Conservation (phyloP, 2,888 invertebrate species). For the Drosophila ezoana region DNA sequence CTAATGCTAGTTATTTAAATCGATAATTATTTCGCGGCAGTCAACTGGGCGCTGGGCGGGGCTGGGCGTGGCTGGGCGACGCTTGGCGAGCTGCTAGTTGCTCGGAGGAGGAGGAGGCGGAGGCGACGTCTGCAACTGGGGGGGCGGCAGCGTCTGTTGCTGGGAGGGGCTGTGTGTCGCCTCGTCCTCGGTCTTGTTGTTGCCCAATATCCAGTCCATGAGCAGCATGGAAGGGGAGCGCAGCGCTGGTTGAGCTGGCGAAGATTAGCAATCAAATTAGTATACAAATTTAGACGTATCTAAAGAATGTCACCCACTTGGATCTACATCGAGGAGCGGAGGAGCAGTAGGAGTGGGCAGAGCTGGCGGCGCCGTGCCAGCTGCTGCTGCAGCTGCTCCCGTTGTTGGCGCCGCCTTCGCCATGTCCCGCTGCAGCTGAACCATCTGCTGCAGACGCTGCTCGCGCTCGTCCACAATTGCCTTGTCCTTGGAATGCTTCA, state of each 20-base stretch:
- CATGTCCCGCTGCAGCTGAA: slow-evolving; percentile 90
- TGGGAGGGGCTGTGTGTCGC: slow-evolving; percentile 5
- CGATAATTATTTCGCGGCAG: slow-evolving; percentile 28
- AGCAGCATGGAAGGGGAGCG: slow-evolving; percentile 92
- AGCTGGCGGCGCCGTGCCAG: not conserved
- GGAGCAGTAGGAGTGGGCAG: slow-evolving; percentile 25
- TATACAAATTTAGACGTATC: not conserved
- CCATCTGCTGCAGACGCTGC: slow-evolving; percentile 90
- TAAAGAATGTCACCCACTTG: slow-evolving; percentile 85
- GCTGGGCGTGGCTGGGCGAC: too few species aligned
- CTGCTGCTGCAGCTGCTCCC: slow-evolving; percentile 8
- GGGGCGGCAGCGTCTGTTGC: not conserved
- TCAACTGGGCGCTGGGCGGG: slow-evolving; percentile 21
- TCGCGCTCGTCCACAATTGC: slow-evolving; percentile 91
- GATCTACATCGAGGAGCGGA: slow-evolving; percentile 89
- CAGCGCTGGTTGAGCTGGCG: slow-evolving; percentile 90
- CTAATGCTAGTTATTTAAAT: slow-evolving; percentile 44
- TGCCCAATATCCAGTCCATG: slow-evolving; percentile 93
- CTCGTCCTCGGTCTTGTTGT: slow-evolving; percentile 76
- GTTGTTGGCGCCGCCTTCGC: slow-evolving; percentile 87
- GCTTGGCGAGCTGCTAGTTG: slow-evolving; percentile 19
- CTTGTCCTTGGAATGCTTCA: slow-evolving; percentile 91
- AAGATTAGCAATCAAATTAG: not conserved
- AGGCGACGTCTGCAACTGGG: not conserved
- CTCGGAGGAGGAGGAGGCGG: slow-evolving; percentile 11